A percentile compares a stretch with the other conserved stretches of the same genome.
phyloP scores from a whole-genome alignment of 1,140 invertebrate genomes.

The Polypedilum pembai region DNA sequence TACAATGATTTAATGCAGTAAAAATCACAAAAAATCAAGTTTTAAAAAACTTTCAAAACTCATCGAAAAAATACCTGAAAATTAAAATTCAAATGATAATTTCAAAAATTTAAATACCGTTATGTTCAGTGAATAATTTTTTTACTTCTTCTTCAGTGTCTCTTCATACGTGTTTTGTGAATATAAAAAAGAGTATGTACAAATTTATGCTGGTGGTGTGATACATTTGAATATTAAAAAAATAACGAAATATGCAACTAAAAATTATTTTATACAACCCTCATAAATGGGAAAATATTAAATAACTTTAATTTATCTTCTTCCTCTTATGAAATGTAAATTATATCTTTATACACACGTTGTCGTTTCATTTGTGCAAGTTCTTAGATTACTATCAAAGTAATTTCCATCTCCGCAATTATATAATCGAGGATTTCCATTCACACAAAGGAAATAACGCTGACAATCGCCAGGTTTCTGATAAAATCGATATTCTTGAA shows the following conservation, averaged over 20 bases:
- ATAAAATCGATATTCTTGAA: conserved; percentile 50
- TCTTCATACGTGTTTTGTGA: too few species aligned
- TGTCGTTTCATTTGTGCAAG: conserved; percentile 28
- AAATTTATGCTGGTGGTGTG: not conserved
- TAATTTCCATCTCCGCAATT: conserved; percentile 69
- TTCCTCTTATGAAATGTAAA: not conserved
- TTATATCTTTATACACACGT: conserved; percentile 28
- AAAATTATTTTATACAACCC: conserved; percentile 1
- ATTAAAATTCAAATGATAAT: not conserved
- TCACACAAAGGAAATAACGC: conserved; percentile 73
- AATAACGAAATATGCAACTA: not conserved
- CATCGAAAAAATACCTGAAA: too few species aligned
- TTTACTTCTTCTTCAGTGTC: not conserved
- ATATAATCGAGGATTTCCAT: conserved; percentile 58
- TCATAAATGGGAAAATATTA: not conserved
- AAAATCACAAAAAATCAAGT: too few species aligned
- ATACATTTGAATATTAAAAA: not conserved
- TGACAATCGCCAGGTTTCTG: conserved; percentile 61
- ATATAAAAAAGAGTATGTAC: not conserved
- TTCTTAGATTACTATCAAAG: conserved; percentile 53
- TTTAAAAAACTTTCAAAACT: too few species aligned
- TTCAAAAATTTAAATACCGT: not conserved
- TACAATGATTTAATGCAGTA: too few species aligned
- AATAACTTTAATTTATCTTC: too few species aligned
- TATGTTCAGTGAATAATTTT: not conserved